phyloP scores from a whole-genome alignment of 2,888 invertebrate genomes.

The Eutolmus rufibarbis region DNA sequence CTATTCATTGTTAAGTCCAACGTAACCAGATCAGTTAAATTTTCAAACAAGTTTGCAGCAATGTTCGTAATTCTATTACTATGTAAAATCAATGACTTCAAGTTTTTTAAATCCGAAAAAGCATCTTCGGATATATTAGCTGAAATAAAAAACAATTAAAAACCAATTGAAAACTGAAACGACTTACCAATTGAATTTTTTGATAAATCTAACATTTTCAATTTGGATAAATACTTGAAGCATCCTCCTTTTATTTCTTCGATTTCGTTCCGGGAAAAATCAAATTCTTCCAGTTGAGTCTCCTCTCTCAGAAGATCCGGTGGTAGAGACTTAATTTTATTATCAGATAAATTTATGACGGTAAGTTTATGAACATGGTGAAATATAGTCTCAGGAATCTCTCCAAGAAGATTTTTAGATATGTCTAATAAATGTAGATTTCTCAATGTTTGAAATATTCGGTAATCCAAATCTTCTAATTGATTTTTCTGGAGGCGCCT shows the following conservation, averaged over 20 bases:
- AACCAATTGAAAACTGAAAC: conserved; percentile 37
- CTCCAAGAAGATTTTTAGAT: conserved; percentile 67
- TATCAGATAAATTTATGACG: conserved; percentile 59
- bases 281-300: conserved; percentile 68
- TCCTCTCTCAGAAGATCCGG: conserved; percentile 65
- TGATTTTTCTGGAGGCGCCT: conserved; percentile 70
- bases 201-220: conserved; percentile 69
- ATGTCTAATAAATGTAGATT: conserved; percentile 70
- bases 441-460: conserved; percentile 65
- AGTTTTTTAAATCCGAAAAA: conserved; percentile 54
- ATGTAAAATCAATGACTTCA: conserved; percentile 62
- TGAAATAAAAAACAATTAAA: conserved; percentile 43
- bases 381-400: conserved; percentile 66
- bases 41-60: conserved; percentile 57
- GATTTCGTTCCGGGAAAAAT: conserved; percentile 71
- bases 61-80: conserved; percentile 63
- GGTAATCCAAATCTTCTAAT: conserved; percentile 65
- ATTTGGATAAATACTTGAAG: conserved; percentile 64
- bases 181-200: conserved; percentile 66
- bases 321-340: conserved; percentile 64
- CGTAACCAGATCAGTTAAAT: conserved; percentile 54
- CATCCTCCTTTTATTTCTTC: conserved; percentile 64
- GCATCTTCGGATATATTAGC: conserved; percentile 57
- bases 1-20: conserved; percentile 60
- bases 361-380: conserved; percentile 60